Base-by-base conservation (phyloP, 2,113 vertebrate genomes). In the Cheirogaleus medius region DNA sequence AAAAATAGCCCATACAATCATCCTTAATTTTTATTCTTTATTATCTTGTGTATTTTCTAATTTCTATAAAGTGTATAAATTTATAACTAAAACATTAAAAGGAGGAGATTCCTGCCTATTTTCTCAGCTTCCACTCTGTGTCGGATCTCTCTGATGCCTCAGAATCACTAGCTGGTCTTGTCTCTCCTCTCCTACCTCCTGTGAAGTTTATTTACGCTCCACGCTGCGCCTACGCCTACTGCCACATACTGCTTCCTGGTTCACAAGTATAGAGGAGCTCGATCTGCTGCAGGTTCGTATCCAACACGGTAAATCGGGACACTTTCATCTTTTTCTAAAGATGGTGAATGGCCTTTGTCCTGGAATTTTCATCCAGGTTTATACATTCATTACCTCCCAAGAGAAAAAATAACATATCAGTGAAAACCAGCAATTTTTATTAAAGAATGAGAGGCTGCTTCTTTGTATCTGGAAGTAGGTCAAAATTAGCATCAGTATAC, bases 141-240 rank as follows among this genome's bases (percentile, higher is more conserved):
- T 60, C 58, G 23, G 23, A 29, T 21, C 13, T 37, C 68, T 21
- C 21, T 8, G 11, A 12, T 11, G 21, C 52, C 29, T 44, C 6
- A 5, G 32, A 21, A n/a, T 56, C 4, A 18, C 52, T 66, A 47
- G 54, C 6, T 6, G 29, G 23, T 3, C 32, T 29, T 4, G 66
- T 37, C 32, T 58, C 39, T 21, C 14, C n/a, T 20, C 2, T 8
- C 6, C 14, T 8, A 15, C 8, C 20, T 21, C 23, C 27, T 15
- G 6, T 9, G 29, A 37, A 21, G 49, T 54, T 60, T 39, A 23
- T 44, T 15, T 3, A 34, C 11, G 13, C 13, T 54, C 21, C 32
- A 3, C 1, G 44, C 37, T 54, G 37, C 13, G 20, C 8, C 25
- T 4, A 0, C 8, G 20, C 63, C 63, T n/a, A 0, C 6, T 5